A percentile compares a stretch with the other conserved stretches of the same genome.
phyloP scores from a whole-genome alignment of 1,140 invertebrate species.

The Zaprionus gabonicus region DNA sequence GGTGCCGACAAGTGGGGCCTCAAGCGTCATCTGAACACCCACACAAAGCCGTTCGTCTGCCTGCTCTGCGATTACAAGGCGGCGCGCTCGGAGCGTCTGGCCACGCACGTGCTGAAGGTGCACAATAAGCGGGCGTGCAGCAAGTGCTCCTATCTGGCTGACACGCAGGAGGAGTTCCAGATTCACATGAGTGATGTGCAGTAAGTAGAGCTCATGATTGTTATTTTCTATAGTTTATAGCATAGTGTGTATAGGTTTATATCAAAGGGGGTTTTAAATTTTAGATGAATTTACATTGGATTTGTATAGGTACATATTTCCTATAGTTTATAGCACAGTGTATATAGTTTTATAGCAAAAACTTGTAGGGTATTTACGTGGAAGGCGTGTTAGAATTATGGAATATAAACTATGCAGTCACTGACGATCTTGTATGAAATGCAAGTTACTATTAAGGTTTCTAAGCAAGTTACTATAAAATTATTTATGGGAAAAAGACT shows the following conservation, averaged over 20 bases:
- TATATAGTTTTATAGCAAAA: neutral
- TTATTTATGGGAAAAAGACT: neutral
- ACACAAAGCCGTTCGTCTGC: conserved; percentile 95
- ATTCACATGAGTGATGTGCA: conserved; percentile 90
- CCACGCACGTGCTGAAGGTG: conserved; percentile 95
- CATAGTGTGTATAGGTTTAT: neutral
- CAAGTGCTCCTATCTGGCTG: conserved; percentile 93
- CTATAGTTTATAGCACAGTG: neutral
- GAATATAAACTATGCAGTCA: no score
- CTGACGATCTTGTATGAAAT: no score
- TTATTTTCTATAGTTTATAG: neutral
- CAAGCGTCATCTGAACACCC: conserved; percentile 95
- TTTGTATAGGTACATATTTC: neutral
- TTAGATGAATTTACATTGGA: neutral
- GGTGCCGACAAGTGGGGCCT: conserved; percentile 97
- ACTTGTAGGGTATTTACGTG: no score
- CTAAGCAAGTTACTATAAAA: neutral
- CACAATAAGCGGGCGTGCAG: conserved; percentile 95
- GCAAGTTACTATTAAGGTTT: no score
- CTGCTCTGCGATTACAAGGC: conserved; percentile 96
- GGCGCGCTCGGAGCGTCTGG: conserved; percentile 92
- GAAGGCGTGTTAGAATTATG: no score
- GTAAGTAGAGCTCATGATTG: conserved; percentile 85
- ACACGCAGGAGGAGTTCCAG: conserved; percentile 91
- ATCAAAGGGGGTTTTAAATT: neutral